Base-by-base conservation (phyloP, 2,888 invertebrate genomes). In the Scaptomyza flava region DNA sequence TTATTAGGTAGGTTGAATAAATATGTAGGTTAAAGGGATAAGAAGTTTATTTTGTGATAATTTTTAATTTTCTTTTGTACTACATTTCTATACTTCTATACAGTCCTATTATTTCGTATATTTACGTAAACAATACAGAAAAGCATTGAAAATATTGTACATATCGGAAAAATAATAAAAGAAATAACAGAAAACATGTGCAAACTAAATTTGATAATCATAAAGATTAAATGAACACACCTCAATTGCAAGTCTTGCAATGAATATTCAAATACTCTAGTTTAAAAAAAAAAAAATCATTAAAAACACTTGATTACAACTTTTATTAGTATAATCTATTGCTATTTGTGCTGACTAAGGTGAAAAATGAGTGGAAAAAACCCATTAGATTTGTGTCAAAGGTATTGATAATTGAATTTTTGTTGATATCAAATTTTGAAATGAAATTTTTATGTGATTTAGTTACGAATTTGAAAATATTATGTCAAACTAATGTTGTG, bases 61-160 rank as follows among this genome's bases (percentile, higher is more conserved):
- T 27, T 27, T 27, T 27, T 6, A 27, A 27, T 27, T 5, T 27
- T 27, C 6, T 27, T 27, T 27, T 27, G 27, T 27, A 4, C 23
- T 4, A 23, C 23, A 23, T 23, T 23, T 23, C 23, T 23, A 23
- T 4, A 23, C 2, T 23, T 23, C 23, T 23, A 23, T 4, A 23
- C 33, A 3, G 12, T 34, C 11, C 8, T 7, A 8, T 17, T 17
- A 17, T 17, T 17, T 17, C 17, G 1, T 17, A 9, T 12, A 79
- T 86, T 86, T 83, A 84, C 75, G 79, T 81, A 87, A 81, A 81
- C 72, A 86, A 78, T 72, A 68, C 56, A 33, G 14, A 31, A 68
- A 57, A 68, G 43, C 77, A 77, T 75, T 81, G 70, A 74, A 71
- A 77, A 80, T 71, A 69, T 67, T 65, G 74, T 66, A 59, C 42